Percentiles rank a stretch among this genome's conserved stretches.
These are phyloP conservation scores for Enteromius mattozi DNA, from an alignment of 2,797 vertebrate genomes.

Conservation along the genomic window DNA sequence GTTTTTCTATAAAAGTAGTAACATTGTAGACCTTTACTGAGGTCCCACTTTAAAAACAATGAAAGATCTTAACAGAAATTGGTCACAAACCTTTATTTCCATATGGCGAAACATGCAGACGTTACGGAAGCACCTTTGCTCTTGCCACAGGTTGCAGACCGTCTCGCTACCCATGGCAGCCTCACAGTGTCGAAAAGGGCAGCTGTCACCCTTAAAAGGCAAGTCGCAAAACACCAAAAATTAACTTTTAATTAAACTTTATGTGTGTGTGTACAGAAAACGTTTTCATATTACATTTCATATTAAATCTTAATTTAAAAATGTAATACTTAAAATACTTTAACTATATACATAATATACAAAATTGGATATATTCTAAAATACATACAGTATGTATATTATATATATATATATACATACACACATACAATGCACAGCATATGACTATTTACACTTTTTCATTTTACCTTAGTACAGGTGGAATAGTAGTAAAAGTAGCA, in stretches of 20 bases:
- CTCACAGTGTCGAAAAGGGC: slow-evolving; percentile 93
- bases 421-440: background rate
- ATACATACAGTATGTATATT: no score
- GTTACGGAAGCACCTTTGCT: slow-evolving; percentile 89
- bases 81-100: slow-evolving; percentile 88
- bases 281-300: background rate
- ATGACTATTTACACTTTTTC: background rate
- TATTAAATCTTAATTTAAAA: background rate
- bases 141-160: slow-evolving; percentile 91
- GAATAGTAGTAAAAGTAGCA: slow-evolving; percentile 99
- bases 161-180: slow-evolving; percentile 92
- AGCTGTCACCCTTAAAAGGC: slow-evolving; percentile 85
- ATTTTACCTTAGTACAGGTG: slow-evolving; percentile 88
- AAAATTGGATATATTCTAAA: no score
- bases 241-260: background rate
- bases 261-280: background rate
- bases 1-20: slow-evolving; percentile 83
- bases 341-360: background rate
- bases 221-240: background rate
- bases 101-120: slow-evolving; percentile 96
- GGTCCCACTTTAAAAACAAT: background rate
- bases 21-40: background rate
- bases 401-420: no score
- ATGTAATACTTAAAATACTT: background rate
- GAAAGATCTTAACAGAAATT: background rate